A percentile compares a stretch with the other conserved stretches of the same genome.
Evolutionary conservation across 2,888 invertebrate genomes (phyloP).

Genomic region (Xestoiulus laeticollis): DNA sequence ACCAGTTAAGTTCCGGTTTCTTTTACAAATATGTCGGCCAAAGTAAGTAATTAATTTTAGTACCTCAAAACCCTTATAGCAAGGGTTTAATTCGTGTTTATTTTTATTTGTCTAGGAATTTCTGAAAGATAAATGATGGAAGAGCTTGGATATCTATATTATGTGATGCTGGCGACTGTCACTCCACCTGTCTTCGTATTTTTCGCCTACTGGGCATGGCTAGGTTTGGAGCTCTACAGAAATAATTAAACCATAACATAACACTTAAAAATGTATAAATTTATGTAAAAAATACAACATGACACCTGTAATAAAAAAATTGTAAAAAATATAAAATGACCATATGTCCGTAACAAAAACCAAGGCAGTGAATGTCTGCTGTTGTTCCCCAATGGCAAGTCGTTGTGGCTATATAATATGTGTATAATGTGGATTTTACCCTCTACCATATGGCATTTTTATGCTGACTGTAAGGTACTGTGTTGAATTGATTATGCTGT

Average conservation of each 20-base stretch:
- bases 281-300: not conserved
- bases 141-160: not conserved
- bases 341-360: not conserved
- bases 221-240: conserved; percentile 42
- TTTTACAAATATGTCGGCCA: too few relatives aligned
- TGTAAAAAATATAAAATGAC: too few relatives aligned
- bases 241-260: conserved; percentile 35
- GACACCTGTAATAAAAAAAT: not conserved
- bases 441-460: too few relatives aligned
- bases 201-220: conserved; percentile 51
- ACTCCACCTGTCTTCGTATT: conserved; percentile 44
- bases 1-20: too few relatives aligned
- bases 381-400: not conserved
- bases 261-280: not conserved
- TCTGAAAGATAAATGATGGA: conserved; percentile 20
- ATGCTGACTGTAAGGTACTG: too few relatives aligned
- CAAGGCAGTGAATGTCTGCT: too few relatives aligned
- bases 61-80: too few relatives aligned
- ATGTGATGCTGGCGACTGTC: conserved; percentile 45
- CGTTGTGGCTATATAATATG: not conserved
- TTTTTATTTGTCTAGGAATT: not conserved
- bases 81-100: too few relatives aligned
- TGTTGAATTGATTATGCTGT: too few relatives aligned
- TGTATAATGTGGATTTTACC: too few relatives aligned
- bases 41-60: too few relatives aligned